These are phyloP conservation scores for Habroteleia sp. DNA, from an alignment of 2,888 invertebrate species.

Conservation along the genomic window DNA sequence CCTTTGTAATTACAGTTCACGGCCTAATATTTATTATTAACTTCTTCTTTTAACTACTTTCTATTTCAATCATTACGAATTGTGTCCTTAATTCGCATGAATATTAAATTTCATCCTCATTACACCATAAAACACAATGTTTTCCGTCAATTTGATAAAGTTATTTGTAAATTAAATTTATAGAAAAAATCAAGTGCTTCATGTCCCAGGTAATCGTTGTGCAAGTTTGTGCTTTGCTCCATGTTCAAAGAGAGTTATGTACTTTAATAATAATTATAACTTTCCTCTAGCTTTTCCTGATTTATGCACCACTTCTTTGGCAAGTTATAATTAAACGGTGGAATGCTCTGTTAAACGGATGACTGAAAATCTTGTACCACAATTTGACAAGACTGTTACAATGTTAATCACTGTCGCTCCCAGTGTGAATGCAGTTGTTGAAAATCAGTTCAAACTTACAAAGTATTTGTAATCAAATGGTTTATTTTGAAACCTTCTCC, in stretches of 20 bases:
- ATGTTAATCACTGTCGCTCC: constrained; percentile 23
- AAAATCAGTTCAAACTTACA: constrained; percentile 3
- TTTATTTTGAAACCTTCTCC: constrained; percentile 17
- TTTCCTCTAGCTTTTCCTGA: constrained; percentile 61
- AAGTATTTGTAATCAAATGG: constrained; percentile 31
- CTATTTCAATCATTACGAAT: too few relatives aligned
- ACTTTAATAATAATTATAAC: constrained; percentile 70
- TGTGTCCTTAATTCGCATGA: constrained; percentile 7
- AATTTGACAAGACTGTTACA: constrained; percentile 48
- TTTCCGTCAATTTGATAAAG: constrained; percentile 7
- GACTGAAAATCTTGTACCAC: constrained; percentile 46
- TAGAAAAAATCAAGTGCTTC: constrained; percentile 33
- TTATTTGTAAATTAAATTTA: constrained; percentile 47
- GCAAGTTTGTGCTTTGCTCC: constrained; percentile 48
- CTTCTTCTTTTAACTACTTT: constrained; percentile 7
- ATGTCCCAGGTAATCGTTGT: constrained; percentile 58
- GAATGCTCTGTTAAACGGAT: constrained; percentile 44
- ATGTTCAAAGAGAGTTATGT: constrained; percentile 59
- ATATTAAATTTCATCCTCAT: constrained; percentile 22
- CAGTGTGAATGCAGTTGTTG: constrained; percentile 2
- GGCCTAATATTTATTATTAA: constrained; percentile 33
- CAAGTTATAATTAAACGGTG: constrained; percentile 73
- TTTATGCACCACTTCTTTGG: constrained; percentile 68
- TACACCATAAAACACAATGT: constrained; percentile 7
- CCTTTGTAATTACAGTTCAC: constrained; percentile 46